Evolutionary conservation across 2,888 invertebrate genomes (phyloP).

Genomic region (Vesta saturnalis): DNA sequence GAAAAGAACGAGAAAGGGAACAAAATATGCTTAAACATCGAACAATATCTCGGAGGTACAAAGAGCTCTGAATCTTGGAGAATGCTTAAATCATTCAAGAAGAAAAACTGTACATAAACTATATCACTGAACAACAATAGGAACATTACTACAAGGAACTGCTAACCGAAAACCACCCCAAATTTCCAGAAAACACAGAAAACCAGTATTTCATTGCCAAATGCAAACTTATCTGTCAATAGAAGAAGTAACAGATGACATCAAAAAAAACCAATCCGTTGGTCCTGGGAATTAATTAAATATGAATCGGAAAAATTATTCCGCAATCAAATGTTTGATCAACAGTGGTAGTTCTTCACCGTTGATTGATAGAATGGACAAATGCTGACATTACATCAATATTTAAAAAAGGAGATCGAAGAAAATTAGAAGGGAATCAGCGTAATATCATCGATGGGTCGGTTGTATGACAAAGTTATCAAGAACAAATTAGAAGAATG

Average conservation of each 20-base stretch:
- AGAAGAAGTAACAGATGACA: background rate
- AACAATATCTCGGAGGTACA: conserved; percentile 12
- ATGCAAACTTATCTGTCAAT: background rate
- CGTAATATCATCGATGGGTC: background rate
- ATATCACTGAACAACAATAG: background rate
- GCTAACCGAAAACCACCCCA: background rate
- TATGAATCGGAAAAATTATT: background rate
- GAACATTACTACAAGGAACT: background rate
- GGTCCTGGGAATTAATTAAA: background rate
- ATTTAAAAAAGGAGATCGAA: background rate
- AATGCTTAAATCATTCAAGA: background rate
- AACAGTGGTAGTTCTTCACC: background rate
- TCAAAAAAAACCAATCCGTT: conserved; percentile 1
- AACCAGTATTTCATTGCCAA: background rate
- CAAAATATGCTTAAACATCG: conserved; percentile 6
- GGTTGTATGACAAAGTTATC: background rate
- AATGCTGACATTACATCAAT: background rate
- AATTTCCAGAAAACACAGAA: conserved; percentile 8
- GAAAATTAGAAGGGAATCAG: conserved; percentile 1
- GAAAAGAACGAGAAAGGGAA: background rate
- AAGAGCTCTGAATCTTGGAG: conserved; percentile 2
- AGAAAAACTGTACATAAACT: background rate
- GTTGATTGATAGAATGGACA: too few relatives aligned
- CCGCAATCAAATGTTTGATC: background rate
- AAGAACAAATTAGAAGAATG: conserved; percentile 9